Evolutionary conservation across 2,797 vertebrate genomes (phyloP).

Genomic region (Manis pentadactyla): DNA sequence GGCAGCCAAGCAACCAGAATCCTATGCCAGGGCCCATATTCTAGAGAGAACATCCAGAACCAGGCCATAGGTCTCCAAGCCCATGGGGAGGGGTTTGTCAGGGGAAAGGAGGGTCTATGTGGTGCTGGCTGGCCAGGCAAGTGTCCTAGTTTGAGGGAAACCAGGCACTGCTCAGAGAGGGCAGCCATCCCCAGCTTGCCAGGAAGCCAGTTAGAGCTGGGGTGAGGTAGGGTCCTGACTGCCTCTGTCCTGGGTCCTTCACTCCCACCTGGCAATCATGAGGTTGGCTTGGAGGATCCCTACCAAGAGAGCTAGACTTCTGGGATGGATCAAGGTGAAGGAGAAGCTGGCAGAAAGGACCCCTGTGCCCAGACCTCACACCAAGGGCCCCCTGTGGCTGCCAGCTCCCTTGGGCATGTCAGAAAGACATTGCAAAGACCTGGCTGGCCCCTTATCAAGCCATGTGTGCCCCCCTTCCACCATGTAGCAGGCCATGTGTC

Average conservation of each 20-base stretch:
- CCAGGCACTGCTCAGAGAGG: slow-evolving; percentile 51
- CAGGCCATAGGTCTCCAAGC: not conserved
- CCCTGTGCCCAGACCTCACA: slow-evolving; percentile 69
- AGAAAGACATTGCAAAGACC: slow-evolving; percentile 72
- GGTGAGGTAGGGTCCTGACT: slow-evolving; percentile 32
- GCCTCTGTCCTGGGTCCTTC: slow-evolving; percentile 53
- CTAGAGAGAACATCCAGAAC: not conserved
- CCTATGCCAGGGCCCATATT: not conserved
- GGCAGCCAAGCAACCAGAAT: not conserved
- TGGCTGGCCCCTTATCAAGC: slow-evolving; percentile 35
- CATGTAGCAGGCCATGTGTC: not conserved
- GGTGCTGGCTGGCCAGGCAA: slow-evolving; percentile 13
- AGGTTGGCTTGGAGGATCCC: slow-evolving; percentile 61
- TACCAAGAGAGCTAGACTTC: slow-evolving; percentile 66
- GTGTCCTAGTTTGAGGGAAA: slow-evolving; percentile 69
- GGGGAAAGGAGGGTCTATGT: not conserved
- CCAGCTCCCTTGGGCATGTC: slow-evolving; percentile 38
- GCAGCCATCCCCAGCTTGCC: not conserved
- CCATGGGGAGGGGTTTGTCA: not conserved
- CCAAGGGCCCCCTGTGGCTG: not conserved
- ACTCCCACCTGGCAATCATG: slow-evolving; percentile 72
- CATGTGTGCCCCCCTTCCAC: not conserved
- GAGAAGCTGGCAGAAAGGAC: slow-evolving; percentile 61
- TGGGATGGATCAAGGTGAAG: slow-evolving; percentile 75
- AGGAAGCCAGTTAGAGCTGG: slow-evolving; percentile 52